Conservation (phyloP, 2,888 invertebrate species). For the Crossocerus cetratus region DNA sequence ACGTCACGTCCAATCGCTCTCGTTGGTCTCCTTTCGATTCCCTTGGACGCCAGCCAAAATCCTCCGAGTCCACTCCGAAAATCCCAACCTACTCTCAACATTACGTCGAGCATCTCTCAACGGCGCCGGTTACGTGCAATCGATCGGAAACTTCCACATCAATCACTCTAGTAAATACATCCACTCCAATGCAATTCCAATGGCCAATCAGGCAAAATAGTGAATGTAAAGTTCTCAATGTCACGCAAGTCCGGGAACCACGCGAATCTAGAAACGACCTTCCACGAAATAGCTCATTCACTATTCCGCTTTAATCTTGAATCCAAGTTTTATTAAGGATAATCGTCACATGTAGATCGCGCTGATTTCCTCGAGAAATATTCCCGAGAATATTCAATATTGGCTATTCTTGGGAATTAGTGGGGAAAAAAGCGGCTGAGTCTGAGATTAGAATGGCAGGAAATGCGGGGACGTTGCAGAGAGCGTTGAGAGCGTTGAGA, state of each 20-base stretch:
- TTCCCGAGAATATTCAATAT: conserved; percentile 25
- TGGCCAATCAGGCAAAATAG: not conserved
- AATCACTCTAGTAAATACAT: not conserved
- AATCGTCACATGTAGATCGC: not conserved
- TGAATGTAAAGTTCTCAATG: conserved; percentile 28
- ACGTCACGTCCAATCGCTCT: conserved; percentile 45
- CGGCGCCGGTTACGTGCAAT: not conserved
- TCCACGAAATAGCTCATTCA: conserved; percentile 45
- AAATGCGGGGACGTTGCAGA: conserved; percentile 37
- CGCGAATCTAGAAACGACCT: conserved; percentile 37
- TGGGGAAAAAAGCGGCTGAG: conserved; percentile 33
- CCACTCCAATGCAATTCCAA: not conserved
- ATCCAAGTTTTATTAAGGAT: conserved; percentile 17
- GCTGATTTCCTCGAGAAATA: conserved; percentile 1
- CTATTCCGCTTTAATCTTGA: conserved; percentile 17
- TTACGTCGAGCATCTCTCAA: not conserved
- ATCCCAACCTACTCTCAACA: not conserved
- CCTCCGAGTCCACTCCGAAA: not conserved
- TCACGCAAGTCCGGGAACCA: conserved; percentile 6
- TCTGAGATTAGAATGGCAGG: conserved; percentile 31
- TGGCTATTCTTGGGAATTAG: conserved; percentile 18
- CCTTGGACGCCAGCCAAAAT: conserved; percentile 54
- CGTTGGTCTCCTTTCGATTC: conserved; percentile 46
- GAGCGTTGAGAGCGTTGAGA: too few species aligned
- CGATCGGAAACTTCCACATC: not conserved